Percentiles rank a stretch among this genome's conserved stretches.
Conservation (phyloP, 2,113 vertebrate genomes). For the Machaerirhynchus nigripectus region DNA sequence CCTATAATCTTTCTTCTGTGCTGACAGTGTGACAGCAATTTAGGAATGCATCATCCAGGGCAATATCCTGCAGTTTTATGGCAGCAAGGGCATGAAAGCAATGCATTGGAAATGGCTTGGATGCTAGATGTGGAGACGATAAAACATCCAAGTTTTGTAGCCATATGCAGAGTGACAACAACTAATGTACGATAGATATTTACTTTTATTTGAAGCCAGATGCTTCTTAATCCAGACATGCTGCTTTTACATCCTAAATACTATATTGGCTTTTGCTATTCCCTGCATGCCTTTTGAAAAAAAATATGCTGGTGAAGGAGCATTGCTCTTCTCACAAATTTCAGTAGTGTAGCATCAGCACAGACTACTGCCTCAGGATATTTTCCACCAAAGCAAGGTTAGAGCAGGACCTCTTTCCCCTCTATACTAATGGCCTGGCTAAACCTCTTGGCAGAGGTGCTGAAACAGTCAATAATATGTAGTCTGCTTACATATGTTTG, state of each 20-base stretch:
- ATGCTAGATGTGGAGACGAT: background rate
- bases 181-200: background rate
- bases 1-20: background rate
- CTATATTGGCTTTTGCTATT: background rate
- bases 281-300: background rate
- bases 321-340: background rate
- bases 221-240: background rate
- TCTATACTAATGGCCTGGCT: background rate
- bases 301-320: background rate
- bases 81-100: background rate
- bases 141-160: background rate
- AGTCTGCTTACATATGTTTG: background rate
- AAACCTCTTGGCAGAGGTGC: background rate
- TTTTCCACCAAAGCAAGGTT: slow-evolving; percentile 33
- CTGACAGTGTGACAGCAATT: background rate
- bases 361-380: slow-evolving; percentile 11
- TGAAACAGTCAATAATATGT: background rate
- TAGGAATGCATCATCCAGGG: background rate
- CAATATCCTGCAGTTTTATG: background rate
- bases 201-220: background rate
- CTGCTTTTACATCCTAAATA: background rate
- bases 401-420: background rate
- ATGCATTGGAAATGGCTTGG: background rate
- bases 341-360: background rate
- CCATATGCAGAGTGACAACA: background rate